Conservation (phyloP, 2,113 vertebrate species). For the Anguilla japonica region DNA sequence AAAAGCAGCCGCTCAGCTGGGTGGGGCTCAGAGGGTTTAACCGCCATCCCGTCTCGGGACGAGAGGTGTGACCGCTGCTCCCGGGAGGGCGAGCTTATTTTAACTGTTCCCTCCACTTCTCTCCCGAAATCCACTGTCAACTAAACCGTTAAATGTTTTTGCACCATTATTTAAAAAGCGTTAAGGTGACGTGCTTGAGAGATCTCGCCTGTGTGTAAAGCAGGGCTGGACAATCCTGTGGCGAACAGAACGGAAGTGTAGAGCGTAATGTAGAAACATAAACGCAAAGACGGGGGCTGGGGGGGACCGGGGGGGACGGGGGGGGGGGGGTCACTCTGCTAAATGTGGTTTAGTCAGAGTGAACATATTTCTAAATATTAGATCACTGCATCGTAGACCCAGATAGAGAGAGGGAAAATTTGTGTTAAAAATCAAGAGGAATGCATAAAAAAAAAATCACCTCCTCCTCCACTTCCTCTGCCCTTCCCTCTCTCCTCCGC, state of each 20-base stretch:
- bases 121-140: background rate
- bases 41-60: background rate
- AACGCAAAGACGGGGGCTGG: too few species aligned
- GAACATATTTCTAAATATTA: background rate
- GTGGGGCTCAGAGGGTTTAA: background rate
- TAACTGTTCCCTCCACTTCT: background rate
- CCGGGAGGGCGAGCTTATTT: background rate
- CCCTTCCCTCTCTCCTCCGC: conserved; percentile 8
- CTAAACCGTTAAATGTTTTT: background rate
- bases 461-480: background rate
- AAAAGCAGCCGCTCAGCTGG: background rate
- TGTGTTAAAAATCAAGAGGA: background rate
- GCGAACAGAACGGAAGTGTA: too few species aligned
- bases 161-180: background rate
- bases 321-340: background rate
- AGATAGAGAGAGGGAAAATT: background rate
- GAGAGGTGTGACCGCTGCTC: background rate
- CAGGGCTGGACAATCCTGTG: too few species aligned
- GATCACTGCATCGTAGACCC: too few species aligned
- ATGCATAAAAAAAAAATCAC: conserved; percentile 17
- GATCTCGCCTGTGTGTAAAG: too few species aligned
- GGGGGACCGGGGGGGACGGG: too few species aligned
- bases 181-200: too few species aligned
- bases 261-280: background rate
- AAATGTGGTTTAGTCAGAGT: background rate